Conservation (phyloP, 2,113 vertebrate genomes). For the Daubentonia madagascariensis region DNA sequence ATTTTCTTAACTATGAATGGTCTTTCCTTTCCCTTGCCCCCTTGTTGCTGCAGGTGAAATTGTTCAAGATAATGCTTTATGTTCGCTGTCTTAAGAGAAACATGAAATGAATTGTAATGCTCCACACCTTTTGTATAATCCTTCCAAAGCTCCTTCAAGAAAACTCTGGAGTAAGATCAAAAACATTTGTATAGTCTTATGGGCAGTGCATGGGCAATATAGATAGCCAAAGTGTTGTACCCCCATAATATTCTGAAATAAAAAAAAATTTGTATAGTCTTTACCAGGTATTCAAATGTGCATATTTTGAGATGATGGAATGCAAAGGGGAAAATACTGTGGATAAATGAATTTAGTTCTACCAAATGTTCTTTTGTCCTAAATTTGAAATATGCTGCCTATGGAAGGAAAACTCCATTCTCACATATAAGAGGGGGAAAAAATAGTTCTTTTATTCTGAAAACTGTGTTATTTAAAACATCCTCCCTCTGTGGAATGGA, state of each 20-base stretch:
- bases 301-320: neutral
- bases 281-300: neutral
- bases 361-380: neutral
- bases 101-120: neutral
- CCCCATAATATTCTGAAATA: no score
- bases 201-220: no score
- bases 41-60: neutral
- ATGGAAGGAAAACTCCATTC: neutral
- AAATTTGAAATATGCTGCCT: slow-evolving; percentile 10
- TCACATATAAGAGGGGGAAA: neutral
- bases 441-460: neutral
- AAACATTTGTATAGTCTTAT: neutral
- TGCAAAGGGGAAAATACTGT: neutral
- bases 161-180: slow-evolving; percentile 10
- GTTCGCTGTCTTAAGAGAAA: slow-evolving; percentile 20
- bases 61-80: neutral
- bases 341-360: slow-evolving; percentile 5
- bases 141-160: neutral
- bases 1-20: neutral
- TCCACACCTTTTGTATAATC: neutral
- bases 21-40: neutral
- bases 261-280: neutral
- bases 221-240: no score
- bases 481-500: neutral
- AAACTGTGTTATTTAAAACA: slow-evolving; percentile 15